These are phyloP conservation scores for Rhagoletis zephyria DNA, from an alignment of 1,140 invertebrate genomes.

Conservation along the genomic window DNA sequence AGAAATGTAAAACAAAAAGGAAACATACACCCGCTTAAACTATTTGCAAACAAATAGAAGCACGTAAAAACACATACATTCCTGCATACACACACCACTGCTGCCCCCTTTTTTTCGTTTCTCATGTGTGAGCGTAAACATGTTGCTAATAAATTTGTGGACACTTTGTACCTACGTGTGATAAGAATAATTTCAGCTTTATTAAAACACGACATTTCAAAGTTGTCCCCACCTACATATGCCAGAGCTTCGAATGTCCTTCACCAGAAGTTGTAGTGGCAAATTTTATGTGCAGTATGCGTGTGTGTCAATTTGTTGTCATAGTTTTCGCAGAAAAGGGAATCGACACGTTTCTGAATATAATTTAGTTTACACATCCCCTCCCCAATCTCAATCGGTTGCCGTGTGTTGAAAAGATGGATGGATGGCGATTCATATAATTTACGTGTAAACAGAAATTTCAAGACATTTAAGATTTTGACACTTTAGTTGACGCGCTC, in stretches of 20 bases:
- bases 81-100: background rate
- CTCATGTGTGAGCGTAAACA: background rate
- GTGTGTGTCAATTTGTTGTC: background rate
- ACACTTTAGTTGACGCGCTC: background rate
- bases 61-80: background rate
- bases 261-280: background rate
- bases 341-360: conserved; percentile 37
- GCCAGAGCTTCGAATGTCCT: background rate
- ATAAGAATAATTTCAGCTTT: conserved; percentile 46
- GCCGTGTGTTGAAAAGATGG: conserved; percentile 1
- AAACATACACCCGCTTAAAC: conserved; percentile 4
- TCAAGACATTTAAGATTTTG: background rate
- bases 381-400: background rate
- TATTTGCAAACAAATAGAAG: conserved; percentile 15
- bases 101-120: background rate
- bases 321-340: background rate
- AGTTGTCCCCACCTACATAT: background rate
- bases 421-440: background rate
- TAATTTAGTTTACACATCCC: conserved; percentile 35
- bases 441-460: conserved; percentile 20
- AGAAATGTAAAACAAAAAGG: background rate
- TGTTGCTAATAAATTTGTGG: conserved; percentile 47
- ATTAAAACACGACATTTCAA: conserved; percentile 43
- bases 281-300: background rate
- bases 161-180: conserved; percentile 40